Conservation (phyloP, 2,888 invertebrate genomes). For the Smittia sp. region DNA sequence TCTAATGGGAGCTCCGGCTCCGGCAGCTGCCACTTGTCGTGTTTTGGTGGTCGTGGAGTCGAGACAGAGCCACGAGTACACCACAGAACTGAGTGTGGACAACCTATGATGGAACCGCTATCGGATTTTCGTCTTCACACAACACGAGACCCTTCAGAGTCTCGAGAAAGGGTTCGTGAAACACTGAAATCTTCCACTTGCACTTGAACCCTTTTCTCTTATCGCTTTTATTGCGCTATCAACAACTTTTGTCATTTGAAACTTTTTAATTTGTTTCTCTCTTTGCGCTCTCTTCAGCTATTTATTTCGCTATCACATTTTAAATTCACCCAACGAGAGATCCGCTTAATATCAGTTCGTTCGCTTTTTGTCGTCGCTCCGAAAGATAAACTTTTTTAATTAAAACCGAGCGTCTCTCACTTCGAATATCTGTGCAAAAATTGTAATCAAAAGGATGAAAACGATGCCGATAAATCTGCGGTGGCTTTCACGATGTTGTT, state of each 20-base stretch:
- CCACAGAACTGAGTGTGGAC: constrained; percentile 49
- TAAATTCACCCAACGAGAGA: background rate
- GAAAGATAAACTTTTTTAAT: constrained; percentile 31
- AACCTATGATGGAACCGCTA: constrained; percentile 47
- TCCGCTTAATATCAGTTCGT: background rate
- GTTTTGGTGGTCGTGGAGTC: constrained; percentile 46
- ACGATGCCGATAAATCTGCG: background rate
- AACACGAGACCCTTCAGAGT: background rate
- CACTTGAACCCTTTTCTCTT: constrained; percentile 12
- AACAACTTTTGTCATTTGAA: constrained; percentile 36
- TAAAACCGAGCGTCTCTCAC: constrained; percentile 1
- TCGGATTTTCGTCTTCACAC: background rate
- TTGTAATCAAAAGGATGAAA: background rate
- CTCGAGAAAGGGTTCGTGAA: background rate
- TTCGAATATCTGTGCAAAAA: background rate
- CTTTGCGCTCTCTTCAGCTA: background rate
- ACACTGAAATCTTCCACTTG: constrained; percentile 1
- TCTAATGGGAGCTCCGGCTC: constrained; percentile 49
- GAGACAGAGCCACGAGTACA: constrained; percentile 48
- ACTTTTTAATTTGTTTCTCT: constrained; percentile 26
- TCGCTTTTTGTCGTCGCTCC: background rate
- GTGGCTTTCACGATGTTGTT: background rate
- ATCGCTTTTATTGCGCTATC: constrained; percentile 23
- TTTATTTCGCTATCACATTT: constrained; percentile 17
- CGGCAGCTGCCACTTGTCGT: constrained; percentile 46